Conservation (phyloP, 2,113 vertebrate genomes). For the Motacilla tschutschensis region DNA sequence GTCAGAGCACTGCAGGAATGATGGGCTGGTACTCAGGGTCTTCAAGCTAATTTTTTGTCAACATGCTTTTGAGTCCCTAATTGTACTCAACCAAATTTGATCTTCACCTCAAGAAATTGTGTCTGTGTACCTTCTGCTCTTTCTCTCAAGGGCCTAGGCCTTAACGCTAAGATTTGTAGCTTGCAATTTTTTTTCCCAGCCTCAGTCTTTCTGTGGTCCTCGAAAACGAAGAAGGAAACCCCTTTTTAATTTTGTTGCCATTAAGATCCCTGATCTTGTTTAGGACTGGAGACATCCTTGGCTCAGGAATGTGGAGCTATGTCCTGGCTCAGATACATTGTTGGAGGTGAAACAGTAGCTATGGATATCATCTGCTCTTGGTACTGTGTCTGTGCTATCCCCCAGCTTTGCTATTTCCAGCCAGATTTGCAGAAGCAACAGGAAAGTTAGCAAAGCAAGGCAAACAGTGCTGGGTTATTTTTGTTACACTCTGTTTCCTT, state of each 20-base stretch:
- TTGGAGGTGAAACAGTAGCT: not conserved
- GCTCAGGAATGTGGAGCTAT: not conserved
- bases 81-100: not conserved
- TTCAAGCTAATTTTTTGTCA: not conserved
- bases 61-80: not conserved
- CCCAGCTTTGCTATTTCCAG: not conserved
- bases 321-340: not conserved
- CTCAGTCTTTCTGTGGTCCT: not conserved
- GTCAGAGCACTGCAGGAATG: not conserved
- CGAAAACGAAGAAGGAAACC: not conserved
- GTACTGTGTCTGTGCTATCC: not conserved
- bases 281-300: rapidly evolving
- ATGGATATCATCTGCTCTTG: not conserved
- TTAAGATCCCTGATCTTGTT: not conserved
- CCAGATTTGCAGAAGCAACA: not conserved
- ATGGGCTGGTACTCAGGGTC: not conserved
- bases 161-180: not conserved
- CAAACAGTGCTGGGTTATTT: not conserved
- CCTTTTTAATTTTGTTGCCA: not conserved
- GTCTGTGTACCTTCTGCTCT: rapidly evolving
- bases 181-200: not conserved
- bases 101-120: not conserved
- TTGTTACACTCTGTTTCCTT: not conserved
- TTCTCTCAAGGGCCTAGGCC: not conserved
- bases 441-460: not conserved